Evolutionary conservation across 2,113 vertebrate genomes (phyloP).

Genomic region (Siniperca chuatsi): DNA sequence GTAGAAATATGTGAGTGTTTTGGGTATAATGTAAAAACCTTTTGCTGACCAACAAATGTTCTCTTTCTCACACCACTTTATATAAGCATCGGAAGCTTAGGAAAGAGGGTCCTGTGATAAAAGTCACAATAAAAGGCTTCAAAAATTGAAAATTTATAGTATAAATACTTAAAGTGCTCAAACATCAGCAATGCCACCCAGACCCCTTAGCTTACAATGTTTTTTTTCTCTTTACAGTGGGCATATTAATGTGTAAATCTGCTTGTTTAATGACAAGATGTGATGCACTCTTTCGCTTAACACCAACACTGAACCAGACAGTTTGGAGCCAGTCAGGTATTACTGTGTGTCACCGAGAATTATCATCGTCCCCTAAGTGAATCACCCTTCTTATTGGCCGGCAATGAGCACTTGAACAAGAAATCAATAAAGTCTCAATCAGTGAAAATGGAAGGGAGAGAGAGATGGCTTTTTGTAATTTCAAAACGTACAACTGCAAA

Average conservation of each 20-base stretch:
- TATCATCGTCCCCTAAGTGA: constrained; percentile 73
- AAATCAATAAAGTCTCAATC: constrained; percentile 81
- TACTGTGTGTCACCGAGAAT: constrained; percentile 71
- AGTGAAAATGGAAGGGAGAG: constrained; percentile 60
- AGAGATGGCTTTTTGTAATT: constrained; percentile 45
- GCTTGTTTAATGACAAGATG: constrained; percentile 51
- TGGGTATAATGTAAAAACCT: background rate
- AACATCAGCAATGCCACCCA: background rate
- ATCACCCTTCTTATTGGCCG: constrained; percentile 72
- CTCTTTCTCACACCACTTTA: background rate
- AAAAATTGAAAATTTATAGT: background rate
- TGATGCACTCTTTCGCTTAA: constrained; percentile 65
- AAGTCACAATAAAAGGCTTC: background rate
- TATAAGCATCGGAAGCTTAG: background rate
- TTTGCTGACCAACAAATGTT: background rate
- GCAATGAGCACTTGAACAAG: constrained; percentile 74
- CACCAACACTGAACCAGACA: constrained; percentile 66
- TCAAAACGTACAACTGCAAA: constrained; percentile 53
- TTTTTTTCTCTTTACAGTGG: background rate
- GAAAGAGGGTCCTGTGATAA: background rate
- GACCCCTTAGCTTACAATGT: background rate
- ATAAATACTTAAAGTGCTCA: constrained; percentile 8
- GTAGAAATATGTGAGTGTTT: background rate
- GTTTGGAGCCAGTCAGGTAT: constrained; percentile 65
- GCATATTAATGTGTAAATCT: constrained; percentile 52